phyloP scores from a whole-genome alignment of 23 tunicate genomes.

The Ciona savignyi region DNA sequence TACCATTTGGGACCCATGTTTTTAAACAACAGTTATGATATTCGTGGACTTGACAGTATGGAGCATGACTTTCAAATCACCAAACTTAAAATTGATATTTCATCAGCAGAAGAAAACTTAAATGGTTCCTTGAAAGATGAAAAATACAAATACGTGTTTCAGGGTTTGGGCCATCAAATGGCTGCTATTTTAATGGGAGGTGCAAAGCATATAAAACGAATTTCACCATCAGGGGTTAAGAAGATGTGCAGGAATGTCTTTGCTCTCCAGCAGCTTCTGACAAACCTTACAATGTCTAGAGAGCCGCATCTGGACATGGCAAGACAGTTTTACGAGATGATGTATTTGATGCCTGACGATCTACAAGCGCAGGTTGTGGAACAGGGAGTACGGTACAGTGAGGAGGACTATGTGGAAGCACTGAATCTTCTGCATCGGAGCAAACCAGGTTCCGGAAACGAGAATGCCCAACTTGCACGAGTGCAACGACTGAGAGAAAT shows the following conservation, averaged over 20 bases:
- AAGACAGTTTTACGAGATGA: constrained; percentile 86
- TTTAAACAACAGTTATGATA: constrained; percentile 46
- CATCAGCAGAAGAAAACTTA: constrained; percentile 56
- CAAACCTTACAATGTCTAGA: constrained; percentile 84
- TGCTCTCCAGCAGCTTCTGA: constrained; percentile 73
- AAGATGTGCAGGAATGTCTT: constrained; percentile 96
- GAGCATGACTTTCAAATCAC: constrained; percentile 72
- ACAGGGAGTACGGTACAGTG: constrained; percentile 81
- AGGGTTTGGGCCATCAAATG: constrained; percentile 83
- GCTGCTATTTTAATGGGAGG: constrained; percentile 82
- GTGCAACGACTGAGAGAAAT: constrained; percentile 59
- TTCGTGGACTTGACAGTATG: constrained; percentile 66
- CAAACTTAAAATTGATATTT: constrained; percentile 28
- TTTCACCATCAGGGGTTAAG: constrained; percentile 83
- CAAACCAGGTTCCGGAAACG: constrained; percentile 87
- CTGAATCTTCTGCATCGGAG: constrained; percentile 76
- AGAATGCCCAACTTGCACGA: constrained; percentile 43
- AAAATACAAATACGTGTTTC: constrained; percentile 76
- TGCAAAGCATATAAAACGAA: constrained; percentile 61
- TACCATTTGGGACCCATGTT: constrained; percentile 60
- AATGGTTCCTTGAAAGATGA: constrained; percentile 41
- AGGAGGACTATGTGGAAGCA: constrained; percentile 74
- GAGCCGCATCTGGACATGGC: constrained; percentile 90
- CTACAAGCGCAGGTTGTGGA: constrained; percentile 86
- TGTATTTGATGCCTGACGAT: constrained; percentile 86